A percentile compares a stretch with the other conserved stretches of the same genome.
phyloP scores from a whole-genome alignment of 2,797 vertebrate species.

The Phaenicophaeus curvirostris region DNA sequence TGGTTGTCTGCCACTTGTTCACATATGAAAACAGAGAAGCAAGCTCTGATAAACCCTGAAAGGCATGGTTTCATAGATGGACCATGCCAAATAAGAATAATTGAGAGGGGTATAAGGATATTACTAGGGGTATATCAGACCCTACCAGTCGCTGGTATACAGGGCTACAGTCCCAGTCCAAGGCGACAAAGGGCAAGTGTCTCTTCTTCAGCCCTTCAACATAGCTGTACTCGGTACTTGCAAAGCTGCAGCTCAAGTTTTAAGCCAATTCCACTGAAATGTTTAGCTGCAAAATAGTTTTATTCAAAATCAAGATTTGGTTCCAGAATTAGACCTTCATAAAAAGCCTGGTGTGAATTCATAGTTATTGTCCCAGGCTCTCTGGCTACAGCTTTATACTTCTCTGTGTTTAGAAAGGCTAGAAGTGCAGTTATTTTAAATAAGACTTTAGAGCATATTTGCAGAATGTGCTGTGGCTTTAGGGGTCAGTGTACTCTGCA shows the following conservation, averaged over 20 bases:
- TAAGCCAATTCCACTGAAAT: neutral
- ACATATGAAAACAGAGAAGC: neutral
- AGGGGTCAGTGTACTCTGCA: neutral
- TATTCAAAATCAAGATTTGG: neutral
- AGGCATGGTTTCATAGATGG: neutral
- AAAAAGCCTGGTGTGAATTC: neutral
- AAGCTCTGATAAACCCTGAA: neutral
- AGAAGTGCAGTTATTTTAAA: neutral
- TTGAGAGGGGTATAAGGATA: neutral
- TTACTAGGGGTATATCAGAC: neutral
- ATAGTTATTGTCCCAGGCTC: neutral
- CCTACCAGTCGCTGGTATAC: neutral
- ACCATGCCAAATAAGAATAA: neutral
- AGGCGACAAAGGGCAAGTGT: neutral
- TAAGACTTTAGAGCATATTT: neutral
- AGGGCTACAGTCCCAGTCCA: neutral
- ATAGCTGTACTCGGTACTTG: neutral
- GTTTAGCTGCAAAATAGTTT: neutral
- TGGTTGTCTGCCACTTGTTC: neutral
- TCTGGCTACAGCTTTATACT: neutral
- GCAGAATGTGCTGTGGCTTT: neutral
- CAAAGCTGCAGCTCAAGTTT: neutral
- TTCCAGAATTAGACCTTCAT: neutral
- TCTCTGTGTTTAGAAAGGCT: neutral
- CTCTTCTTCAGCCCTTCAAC: neutral